Base-by-base conservation (phyloP, 2,113 vertebrate genomes). In the Gopherus flavomarginatus region DNA sequence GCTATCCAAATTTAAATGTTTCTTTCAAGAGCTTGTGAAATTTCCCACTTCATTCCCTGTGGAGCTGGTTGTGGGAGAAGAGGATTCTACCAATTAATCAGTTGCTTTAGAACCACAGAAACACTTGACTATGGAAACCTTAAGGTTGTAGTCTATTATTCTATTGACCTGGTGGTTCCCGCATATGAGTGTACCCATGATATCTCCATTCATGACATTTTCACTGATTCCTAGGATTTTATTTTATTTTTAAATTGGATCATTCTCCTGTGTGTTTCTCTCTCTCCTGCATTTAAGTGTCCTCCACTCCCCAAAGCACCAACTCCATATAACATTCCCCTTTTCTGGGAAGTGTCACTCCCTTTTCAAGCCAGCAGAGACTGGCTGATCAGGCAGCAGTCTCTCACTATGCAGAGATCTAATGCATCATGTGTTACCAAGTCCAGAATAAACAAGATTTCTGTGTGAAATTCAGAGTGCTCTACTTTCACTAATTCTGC, bases 11-110 rank as follows among this genome's bases (percentile, higher is more conserved):
- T n/a, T n/a, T n/a, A n/a, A 95, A 89, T 1, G 2, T 88, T 97
- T 93, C 72, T 97, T 95, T 97, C 94, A 97, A 92, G 87, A 97
- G 79, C 88, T 96, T 96, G 97, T 92, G 95, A 98, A 97, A 97
- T 98, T 98, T 96, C 96, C 96, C 97, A 97, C 90, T 92, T 93
- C 81, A 72, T 88, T 96, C 90, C 81, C 4, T 29, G 52, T 54
- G 86, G 54, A 95, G 54, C 80, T 92, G 59, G 22, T 80, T 89
- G 91, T 90, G 77, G 93, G 93, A 79, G 90, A 94, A 92, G 83
- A 90, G 79, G 89, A 96, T 0, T 0, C 82, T 91, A 96, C 93
- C 94, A 97, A 69, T 95, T 93, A 88, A 88, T n/a, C 0, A 2
- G 35, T 86, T 93, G 78, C 95, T 96, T 93, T 96, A 91, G 96